These are phyloP conservation scores for Hemiscyllium ocellatum DNA, from an alignment of 2,113 vertebrate species.

Conservation along the genomic window DNA sequence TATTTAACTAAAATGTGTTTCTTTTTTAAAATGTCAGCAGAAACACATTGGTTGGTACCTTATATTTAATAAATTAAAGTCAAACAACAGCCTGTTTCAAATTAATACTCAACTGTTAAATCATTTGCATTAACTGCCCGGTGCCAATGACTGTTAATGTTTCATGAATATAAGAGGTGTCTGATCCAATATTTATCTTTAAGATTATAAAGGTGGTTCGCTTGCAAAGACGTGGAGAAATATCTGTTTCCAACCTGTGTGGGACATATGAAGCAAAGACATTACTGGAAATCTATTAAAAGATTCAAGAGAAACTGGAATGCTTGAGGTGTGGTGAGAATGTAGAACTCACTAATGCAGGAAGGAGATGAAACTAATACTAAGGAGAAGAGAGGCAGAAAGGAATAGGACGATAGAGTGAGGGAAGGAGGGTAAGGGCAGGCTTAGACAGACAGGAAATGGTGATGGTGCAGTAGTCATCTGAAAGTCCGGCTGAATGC, in stretches of 20 bases:
- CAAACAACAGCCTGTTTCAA: conserved; percentile 44
- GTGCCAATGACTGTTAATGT: neutral
- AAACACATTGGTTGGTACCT: conserved; percentile 72
- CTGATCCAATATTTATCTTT: neutral
- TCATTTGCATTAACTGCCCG: neutral
- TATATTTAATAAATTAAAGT: conserved; percentile 76
- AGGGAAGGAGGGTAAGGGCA: too few species aligned
- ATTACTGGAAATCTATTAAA: too few species aligned
- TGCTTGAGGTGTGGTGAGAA: too few species aligned
- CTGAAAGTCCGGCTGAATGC: too few species aligned
- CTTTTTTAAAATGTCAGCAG: conserved; percentile 92
- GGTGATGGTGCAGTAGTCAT: too few species aligned
- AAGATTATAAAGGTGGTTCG: neutral
- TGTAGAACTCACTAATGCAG: too few species aligned
- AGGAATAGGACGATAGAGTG: too few species aligned
- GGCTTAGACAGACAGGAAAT: too few species aligned
- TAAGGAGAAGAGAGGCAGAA: too few species aligned
- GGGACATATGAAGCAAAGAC: neutral
- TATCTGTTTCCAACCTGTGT: neutral
- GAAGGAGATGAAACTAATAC: too few species aligned
- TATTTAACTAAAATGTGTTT: conserved; percentile 77
- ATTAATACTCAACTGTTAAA: neutral
- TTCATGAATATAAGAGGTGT: neutral
- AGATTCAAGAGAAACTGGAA: too few species aligned
- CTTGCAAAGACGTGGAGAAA: neutral